A percentile compares a stretch with the other conserved stretches of the same genome.
phyloP scores from a whole-genome alignment of 2,113 vertebrate genomes.

The Montifringilla adamsi region DNA sequence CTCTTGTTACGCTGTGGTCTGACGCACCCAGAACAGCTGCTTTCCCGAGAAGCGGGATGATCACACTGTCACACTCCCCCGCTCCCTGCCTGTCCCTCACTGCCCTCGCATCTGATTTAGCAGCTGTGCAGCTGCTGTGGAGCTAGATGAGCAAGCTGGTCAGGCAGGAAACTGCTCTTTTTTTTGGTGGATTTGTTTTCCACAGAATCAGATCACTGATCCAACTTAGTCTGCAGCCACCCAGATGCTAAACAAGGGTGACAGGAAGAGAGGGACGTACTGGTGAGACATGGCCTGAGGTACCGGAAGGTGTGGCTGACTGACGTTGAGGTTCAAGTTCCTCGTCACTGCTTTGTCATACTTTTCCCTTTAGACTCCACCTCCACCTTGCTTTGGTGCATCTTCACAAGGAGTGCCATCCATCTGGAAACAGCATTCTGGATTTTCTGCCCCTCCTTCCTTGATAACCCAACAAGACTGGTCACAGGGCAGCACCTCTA shows the following conservation, averaged over 20 bases:
- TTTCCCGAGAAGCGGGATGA: not conserved
- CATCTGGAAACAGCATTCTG: not conserved
- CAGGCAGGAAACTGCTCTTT: not conserved
- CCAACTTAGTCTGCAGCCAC: not conserved
- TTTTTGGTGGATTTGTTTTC: not conserved
- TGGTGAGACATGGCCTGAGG: not conserved
- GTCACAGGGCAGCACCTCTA: not conserved
- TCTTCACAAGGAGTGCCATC: not conserved
- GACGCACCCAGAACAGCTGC: not conserved
- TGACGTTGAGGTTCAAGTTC: not conserved
- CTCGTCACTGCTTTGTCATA: not conserved
- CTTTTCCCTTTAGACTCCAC: not conserved
- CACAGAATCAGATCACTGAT: not conserved
- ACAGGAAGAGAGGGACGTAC: not conserved
- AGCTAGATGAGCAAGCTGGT: not conserved
- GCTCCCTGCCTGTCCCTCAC: not conserved
- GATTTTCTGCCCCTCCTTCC: not conserved
- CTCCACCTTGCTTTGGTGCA: not conserved
- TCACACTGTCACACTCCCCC: not conserved
- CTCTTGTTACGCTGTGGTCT: not conserved
- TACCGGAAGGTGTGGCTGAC: not conserved
- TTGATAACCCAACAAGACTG: not conserved
- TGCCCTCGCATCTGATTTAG: not conserved
- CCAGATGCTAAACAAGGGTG: rapidly evolving
- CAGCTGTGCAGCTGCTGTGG: not conserved